These are phyloP conservation scores for Felis catus DNA, from an alignment of 2,113 vertebrate genomes.

Conservation along the genomic window F.catus_Fca126_mat1.0 CM031419.1:8215001-8215500, in stretches of 20 bases:
- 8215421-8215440: background rate
- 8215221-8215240: background rate
- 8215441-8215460: background rate
- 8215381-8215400: background rate
- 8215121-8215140: background rate
- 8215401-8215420: background rate
- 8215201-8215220: background rate
- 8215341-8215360: background rate
- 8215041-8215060: background rate
- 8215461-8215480: background rate
- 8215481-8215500: accelerated
- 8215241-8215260: background rate
- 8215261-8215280: background rate
- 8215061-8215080: background rate
- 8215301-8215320: background rate
- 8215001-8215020: background rate
- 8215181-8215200: background rate
- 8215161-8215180: background rate
- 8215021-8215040: background rate
- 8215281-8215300: background rate
- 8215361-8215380: background rate
- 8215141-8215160: background rate
- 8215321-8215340: background rate
- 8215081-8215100: background rate
- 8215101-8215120: accelerated